Evolutionary conservation across 2,113 vertebrate genomes (phyloP).

Genomic region (Salvelinus fontinalis): DNA sequence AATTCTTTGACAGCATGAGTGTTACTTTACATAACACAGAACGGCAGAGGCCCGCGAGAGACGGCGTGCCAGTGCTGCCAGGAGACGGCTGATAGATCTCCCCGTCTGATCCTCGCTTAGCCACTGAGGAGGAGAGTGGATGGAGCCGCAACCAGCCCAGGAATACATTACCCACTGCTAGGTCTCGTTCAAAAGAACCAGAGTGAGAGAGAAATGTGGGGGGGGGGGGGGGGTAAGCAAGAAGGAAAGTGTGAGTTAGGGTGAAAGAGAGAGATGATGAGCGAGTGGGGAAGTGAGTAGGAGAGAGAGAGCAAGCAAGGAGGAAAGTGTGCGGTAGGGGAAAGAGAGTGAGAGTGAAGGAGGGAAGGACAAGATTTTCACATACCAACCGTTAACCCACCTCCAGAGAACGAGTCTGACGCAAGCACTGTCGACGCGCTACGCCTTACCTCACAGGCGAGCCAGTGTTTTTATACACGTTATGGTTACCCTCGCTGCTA

Average conservation of each 20-base stretch:
- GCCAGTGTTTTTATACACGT: neutral
- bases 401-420: neutral
- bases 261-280: neutral
- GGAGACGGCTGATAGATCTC: conserved; percentile 82
- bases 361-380: conserved; percentile 7
- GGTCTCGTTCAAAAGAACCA: conserved; percentile 24
- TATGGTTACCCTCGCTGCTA: neutral
- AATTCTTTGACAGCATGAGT: conserved; percentile 78
- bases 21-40: conserved; percentile 73
- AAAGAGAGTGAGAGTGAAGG: neutral
- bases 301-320: neutral
- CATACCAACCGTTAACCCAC: neutral
- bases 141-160: conserved; percentile 41
- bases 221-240: neutral
- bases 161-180: conserved; percentile 56
- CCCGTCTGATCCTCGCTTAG: conserved; percentile 77
- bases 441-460: neutral
- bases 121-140: conserved; percentile 63
- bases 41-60: conserved; percentile 63
- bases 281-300: neutral
- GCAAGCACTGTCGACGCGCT: neutral
- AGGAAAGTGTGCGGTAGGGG: neutral
- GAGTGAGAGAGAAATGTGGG: neutral
- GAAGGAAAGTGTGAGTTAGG: neutral
- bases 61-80: conserved; percentile 73